These are phyloP conservation scores for Trichonephila clavata DNA, from an alignment of 1,140 invertebrate species.

Conservation along the genomic window DNA sequence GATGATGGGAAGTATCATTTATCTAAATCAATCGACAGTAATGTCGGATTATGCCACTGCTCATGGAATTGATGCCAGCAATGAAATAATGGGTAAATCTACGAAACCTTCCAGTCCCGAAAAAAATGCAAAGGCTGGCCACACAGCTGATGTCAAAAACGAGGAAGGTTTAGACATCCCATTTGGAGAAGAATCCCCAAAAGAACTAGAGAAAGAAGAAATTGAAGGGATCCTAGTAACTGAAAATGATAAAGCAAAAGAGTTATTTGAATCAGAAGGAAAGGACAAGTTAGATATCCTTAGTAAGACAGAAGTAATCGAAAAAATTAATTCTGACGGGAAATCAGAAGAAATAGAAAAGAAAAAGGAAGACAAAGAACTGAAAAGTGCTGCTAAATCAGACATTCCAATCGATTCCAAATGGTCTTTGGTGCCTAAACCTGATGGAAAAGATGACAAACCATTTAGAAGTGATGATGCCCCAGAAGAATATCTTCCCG, in stretches of 20 bases:
- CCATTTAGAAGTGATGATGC: not conserved
- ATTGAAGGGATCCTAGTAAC: not conserved
- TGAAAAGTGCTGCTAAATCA: not conserved
- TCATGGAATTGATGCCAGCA: not conserved
- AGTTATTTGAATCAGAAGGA: not conserved
- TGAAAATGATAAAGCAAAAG: not conserved
- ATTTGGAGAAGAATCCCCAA: not conserved
- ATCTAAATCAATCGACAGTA: not conserved
- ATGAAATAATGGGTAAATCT: not conserved
- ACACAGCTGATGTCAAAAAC: not conserved
- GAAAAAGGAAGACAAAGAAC: not conserved
- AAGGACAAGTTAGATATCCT: no score
- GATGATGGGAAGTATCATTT: not conserved
- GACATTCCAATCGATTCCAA: not conserved
- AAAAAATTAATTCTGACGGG: not conserved
- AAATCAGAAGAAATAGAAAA: not conserved
- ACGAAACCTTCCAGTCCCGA: not conserved
- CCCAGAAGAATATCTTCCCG: constrained; percentile 23
- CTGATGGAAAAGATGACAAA: constrained; percentile 38
- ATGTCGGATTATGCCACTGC: constrained; percentile 19
- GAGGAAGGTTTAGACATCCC: no score
- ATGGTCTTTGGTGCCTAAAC: not conserved
- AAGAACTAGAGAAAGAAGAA: not conserved
- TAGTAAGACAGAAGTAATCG: not conserved
- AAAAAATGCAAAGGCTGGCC: not conserved